Conservation (phyloP, 2,888 invertebrate genomes). For the Drepana falcataria region DNA sequence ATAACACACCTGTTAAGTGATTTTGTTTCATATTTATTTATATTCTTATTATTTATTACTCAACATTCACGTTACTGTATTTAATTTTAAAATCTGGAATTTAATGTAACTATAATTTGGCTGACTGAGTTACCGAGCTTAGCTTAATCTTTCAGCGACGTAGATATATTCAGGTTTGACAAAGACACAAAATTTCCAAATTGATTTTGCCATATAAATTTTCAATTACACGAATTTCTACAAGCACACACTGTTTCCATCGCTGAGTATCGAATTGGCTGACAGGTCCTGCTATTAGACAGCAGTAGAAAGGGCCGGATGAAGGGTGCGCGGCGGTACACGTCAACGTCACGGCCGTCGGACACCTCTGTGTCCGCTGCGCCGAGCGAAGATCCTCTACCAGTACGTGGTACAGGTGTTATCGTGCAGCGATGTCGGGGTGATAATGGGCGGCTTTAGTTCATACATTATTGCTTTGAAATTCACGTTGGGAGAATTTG, state of each 20-base stretch:
- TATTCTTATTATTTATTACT: too few relatives aligned
- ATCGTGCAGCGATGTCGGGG: slow-evolving; percentile 61
- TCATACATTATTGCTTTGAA: slow-evolving; percentile 1
- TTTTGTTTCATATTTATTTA: too few relatives aligned
- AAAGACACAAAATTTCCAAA: too few relatives aligned
- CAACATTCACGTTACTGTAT: too few relatives aligned
- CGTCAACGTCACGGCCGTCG: slow-evolving; percentile 68
- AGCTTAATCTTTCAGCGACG: too few relatives aligned
- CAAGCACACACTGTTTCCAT: slow-evolving; percentile 4
- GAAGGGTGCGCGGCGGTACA: slow-evolving; percentile 64
- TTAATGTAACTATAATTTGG: too few relatives aligned
- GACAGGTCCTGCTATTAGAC: slow-evolving; percentile 77
- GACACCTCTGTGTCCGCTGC: slow-evolving; percentile 73
- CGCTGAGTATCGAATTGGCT: slow-evolving; percentile 59
- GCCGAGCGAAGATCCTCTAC: slow-evolving; percentile 72
- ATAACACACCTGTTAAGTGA: too few relatives aligned
- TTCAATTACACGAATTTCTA: background rate
- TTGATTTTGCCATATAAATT: background rate
- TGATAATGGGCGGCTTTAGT: slow-evolving; percentile 24
- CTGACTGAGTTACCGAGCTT: too few relatives aligned
- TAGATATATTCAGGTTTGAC: too few relatives aligned
- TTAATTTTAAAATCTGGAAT: too few relatives aligned
- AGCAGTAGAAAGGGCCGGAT: slow-evolving; percentile 69
- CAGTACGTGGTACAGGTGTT: slow-evolving; percentile 65
- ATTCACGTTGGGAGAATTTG: background rate